Evolutionary conservation across 1,140 invertebrate species (phyloP), one percentile per base, ranked within the genome.

Genomic region (Parasteatoda tepidariorum): DNA sequence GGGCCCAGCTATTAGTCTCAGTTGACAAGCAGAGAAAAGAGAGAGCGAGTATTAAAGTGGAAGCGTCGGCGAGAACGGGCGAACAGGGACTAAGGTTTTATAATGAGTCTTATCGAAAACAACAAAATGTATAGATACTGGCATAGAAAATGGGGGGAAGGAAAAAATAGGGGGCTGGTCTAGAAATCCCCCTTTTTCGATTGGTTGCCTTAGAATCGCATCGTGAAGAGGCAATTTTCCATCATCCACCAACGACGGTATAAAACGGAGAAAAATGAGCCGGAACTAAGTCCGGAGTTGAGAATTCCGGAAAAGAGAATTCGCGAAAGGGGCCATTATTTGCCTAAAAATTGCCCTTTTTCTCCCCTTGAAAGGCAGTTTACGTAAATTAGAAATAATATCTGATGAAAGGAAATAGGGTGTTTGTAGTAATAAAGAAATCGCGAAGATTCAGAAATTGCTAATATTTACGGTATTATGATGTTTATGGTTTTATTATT

Each of bases 91-190:
- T 73, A 34, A 73, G 76, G 62, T 79, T 79, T 79, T 79, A 78
- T 79, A 79, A 79, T 79, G 76, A 79, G 76, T 54, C 76, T 79
- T 79, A 79, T 79, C 76, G 75, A 38, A 78, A 78, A 78, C 74
- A 78, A 78, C 74, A 78, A 78, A 78, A 78, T 66, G 41, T 78
- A 78, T 54, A 48, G 74, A 64, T 54, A 48, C 24, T 13, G 61
- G 61, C 31, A 18, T 22, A 59, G 13, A n/a, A 73, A 73, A n/a
- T n/a, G n/a, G n/a, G 54, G 33, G 31, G 54, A 57, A 7, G 24
- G 30, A 41, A 41, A 41, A 26, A 59, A 33, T 15, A 33, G 9
- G 38, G 66, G 24, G 38, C 48, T 55, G 38, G 24, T 57, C 26
- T 30, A 5, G 41, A 73, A 55, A 73, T 57, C 26, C 24, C 41